Evolutionary conservation across 2,888 invertebrate genomes (phyloP), one percentile per base, ranked within the genome.

Genomic region (Troides helena): DNA sequence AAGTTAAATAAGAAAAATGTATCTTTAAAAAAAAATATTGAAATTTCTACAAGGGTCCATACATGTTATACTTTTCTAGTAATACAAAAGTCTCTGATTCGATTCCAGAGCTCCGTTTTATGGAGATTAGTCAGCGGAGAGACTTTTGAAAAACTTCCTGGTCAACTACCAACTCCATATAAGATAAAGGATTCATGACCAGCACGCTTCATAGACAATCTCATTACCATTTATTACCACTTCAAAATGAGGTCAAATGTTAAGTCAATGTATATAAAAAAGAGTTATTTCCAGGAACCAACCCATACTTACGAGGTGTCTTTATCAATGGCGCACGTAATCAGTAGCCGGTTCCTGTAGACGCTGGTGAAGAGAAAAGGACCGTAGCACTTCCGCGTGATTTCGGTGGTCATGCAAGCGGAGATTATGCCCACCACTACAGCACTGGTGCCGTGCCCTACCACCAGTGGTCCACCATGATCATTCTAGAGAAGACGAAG

Each of bases 291-390:
- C 2, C 12, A 1, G 12, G 2, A 14, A 62, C 23, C 17, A 63
- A 56, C 59, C 21, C 17, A 14, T 30, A 74, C 79, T 62, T 74
- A 90, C 91, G 78, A 82, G 4, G 76, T 72, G 0, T 88, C 85
- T 71, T 86, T 90, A 62, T 86, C 75, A 53, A 90, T 86, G 8
- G 89, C 90, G 70, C 92, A 92, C 60, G 76, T 78, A 59, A 92
- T 87, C 4, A 91, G 74, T 58, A 85, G 74, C 25, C 85, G 75
- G 72, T 89, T 82, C 1, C 78, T 82, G 72, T 77, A 90, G 0
- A 91, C 85, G 74, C 90, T 90, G 59, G 90, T 89, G 73, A 80
- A 90, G 8, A 92, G 84, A 71, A 85, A 92, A 0, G 92, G 92
- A 0, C 92, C 92, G 68, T 85, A 80, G 74, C 92, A 92, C 70